phyloP scores from a whole-genome alignment of 2,888 invertebrate species.

The Abrostola tripartita region DNA sequence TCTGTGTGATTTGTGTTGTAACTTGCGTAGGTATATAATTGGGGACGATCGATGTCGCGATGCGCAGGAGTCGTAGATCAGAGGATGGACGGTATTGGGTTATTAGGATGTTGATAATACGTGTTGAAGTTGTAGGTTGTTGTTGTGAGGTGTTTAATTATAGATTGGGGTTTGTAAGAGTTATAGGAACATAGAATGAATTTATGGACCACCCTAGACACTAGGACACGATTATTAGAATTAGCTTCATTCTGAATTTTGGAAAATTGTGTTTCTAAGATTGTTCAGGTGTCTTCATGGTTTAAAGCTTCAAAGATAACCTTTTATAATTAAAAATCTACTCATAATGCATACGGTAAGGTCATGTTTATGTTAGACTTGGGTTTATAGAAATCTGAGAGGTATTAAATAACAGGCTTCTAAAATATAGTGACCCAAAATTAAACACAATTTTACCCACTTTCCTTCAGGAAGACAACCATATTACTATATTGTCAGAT shows the following conservation, averaged over 20 bases:
- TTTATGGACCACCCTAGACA: too few species aligned
- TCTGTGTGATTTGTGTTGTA: constrained; percentile 65
- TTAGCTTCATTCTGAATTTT: too few species aligned
- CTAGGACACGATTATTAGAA: too few species aligned
- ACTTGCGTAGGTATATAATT: constrained; percentile 70
- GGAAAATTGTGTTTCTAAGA: too few species aligned
- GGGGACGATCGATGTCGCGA: constrained; percentile 58
- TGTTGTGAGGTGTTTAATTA: neutral
- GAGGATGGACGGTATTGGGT: constrained; percentile 24
- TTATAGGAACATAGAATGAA: too few species aligned
- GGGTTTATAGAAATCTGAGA: constrained; percentile 10
- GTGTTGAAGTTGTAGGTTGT: neutral
- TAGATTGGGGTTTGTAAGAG: too few species aligned
- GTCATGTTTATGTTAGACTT: neutral
- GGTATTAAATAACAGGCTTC: constrained; percentile 17
- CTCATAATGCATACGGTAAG: neutral
- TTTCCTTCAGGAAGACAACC: constrained; percentile 39
- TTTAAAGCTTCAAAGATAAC: too few species aligned
- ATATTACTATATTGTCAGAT: constrained; percentile 50
- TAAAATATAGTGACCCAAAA: constrained; percentile 12
- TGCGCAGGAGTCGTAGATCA: constrained; percentile 45
- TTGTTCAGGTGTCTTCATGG: too few species aligned
- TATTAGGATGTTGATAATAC: constrained; percentile 14
- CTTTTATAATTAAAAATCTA: neutral
- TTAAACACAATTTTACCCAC: constrained; percentile 47